Percentiles rank a stretch among this genome's conserved stretches.
phyloP scores from a whole-genome alignment of 2,888 invertebrate species.

The Aspidiotus rigidus region DNA sequence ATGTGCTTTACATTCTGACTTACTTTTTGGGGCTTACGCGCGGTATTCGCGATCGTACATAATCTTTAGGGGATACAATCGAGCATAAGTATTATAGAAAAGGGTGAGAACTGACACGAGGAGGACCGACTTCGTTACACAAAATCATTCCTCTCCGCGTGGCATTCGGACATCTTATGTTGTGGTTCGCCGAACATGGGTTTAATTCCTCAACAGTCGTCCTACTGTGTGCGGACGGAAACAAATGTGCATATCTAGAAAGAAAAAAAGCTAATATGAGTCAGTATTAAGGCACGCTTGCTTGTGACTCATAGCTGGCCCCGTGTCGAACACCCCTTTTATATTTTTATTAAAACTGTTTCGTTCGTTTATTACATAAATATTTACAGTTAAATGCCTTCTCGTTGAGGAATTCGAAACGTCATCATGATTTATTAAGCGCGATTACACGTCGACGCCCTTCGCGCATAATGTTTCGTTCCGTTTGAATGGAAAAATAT shows the following conservation, averaged over 20 bases:
- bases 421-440: constrained; percentile 2
- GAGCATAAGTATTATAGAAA: neutral
- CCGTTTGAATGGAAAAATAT: no score
- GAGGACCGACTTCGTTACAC: neutral
- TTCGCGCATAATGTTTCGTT: no score
- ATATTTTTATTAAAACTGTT: constrained; percentile 1
- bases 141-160: neutral
- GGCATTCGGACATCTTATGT: neutral
- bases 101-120: neutral
- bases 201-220: neutral
- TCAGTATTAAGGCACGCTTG: neutral
- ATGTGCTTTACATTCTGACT: constrained; percentile 2
- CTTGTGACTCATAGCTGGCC: neutral
- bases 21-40: neutral
- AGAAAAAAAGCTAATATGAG: neutral
- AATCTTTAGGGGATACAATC: neutral
- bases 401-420: neutral
- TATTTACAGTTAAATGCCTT: constrained; percentile 2
- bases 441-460: neutral
- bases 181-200: constrained; percentile 2
- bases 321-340: constrained; percentile 1
- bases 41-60: neutral
- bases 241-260: no score
- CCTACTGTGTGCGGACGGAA: no score
- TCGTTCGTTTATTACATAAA: constrained; percentile 3